These are phyloP conservation scores for Episyrphus balteatus DNA, from an alignment of 1,140 invertebrate species.

Conservation along the genomic window DNA sequence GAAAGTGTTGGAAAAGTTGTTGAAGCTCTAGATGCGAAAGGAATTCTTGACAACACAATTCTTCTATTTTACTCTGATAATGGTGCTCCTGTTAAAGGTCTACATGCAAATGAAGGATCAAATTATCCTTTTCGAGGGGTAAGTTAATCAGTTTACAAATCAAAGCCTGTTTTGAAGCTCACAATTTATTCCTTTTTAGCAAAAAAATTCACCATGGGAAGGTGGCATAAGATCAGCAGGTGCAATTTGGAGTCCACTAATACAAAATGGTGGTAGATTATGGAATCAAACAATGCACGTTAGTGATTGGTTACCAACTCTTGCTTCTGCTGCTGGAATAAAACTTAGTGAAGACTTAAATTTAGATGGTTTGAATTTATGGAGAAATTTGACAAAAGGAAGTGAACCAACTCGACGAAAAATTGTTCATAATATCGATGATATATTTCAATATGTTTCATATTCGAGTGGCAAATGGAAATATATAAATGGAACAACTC, in stretches of 20 bases:
- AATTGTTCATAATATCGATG: slow-evolving; percentile 63
- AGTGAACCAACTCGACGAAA: slow-evolving; percentile 41
- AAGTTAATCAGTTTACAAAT: slow-evolving; percentile 10
- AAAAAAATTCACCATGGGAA: slow-evolving; percentile 77
- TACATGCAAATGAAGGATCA: slow-evolving; percentile 64
- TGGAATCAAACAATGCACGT: slow-evolving; percentile 71
- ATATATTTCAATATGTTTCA: slow-evolving; percentile 46
- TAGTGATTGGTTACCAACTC: slow-evolving; percentile 75
- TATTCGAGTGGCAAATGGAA: slow-evolving; percentile 61
- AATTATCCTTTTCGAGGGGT: slow-evolving; percentile 81
- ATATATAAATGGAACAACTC: slow-evolving; percentile 51
- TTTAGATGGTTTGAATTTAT: slow-evolving; percentile 65
- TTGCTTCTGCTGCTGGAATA: slow-evolving; percentile 51
- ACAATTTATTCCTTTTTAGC: slow-evolving; percentile 13
- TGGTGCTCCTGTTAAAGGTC: slow-evolving; percentile 60
- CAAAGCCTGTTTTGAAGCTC: neutral
- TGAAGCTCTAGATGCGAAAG: slow-evolving; percentile 48
- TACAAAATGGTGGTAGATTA: slow-evolving; percentile 45
- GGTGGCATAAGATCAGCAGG: slow-evolving; percentile 69
- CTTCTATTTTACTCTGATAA: slow-evolving; percentile 64
- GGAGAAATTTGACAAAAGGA: slow-evolving; percentile 44
- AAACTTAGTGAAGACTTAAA: slow-evolving; percentile 12
- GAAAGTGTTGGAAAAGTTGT: slow-evolving; percentile 68
- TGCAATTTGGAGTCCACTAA: slow-evolving; percentile 64
- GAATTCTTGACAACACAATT: slow-evolving; percentile 60